Conservation (phyloP, 2,113 vertebrate species). For the Cricetomys ansorgei region DNA sequence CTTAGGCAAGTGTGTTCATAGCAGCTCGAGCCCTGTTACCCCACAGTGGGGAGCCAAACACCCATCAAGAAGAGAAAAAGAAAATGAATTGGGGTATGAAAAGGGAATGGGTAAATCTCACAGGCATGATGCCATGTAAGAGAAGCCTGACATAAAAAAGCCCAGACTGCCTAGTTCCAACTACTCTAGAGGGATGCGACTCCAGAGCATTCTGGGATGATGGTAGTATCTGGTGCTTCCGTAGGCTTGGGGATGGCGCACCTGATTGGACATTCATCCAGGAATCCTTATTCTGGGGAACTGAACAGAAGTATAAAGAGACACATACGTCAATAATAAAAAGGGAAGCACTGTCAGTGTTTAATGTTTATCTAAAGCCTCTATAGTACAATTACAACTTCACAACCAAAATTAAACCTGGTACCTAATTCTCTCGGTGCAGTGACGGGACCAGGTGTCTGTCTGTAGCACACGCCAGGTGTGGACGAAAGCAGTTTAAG, state of each 20-base stretch:
- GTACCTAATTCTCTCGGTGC: not conserved
- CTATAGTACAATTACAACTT: not conserved
- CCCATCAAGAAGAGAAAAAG: not conserved
- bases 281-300: not conserved
- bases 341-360: not conserved
- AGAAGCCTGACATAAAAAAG: not conserved
- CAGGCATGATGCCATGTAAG: not conserved
- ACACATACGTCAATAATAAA: not conserved
- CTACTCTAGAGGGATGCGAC: not conserved
- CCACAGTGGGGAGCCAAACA: not conserved
- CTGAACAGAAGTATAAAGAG: not conserved
- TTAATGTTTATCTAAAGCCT: not conserved
- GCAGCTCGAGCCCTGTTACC: not conserved
- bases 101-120: not conserved
- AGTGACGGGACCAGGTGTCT: not conserved
- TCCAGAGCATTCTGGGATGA: not conserved
- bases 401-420: not conserved
- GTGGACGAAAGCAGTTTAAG: not conserved
- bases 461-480: not conserved
- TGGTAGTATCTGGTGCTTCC: not conserved
- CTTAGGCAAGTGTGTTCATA: conserved; percentile 25
- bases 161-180: not conserved
- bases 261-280: not conserved
- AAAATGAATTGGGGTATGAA: not conserved
- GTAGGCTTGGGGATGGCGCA: not conserved